Percentiles rank a stretch among this genome's conserved stretches.
These are phyloP conservation scores for Balaenoptera acutorostrata DNA, from an alignment of 2,113 vertebrate species.

Conservation along the genomic window DNA sequence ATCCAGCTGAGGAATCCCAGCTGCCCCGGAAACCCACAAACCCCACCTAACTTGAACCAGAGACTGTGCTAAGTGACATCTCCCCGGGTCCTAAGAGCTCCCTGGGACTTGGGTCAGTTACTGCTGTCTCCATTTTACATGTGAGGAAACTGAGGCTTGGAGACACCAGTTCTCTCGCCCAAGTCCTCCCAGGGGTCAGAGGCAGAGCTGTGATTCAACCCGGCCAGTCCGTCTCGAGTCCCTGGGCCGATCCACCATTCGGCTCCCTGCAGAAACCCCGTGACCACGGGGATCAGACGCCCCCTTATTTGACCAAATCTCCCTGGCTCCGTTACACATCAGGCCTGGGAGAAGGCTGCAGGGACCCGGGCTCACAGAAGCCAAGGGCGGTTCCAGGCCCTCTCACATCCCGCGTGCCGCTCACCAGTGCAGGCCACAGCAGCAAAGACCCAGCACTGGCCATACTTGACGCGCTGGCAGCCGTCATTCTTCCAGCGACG, in stretches of 20 bases:
- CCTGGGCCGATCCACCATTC: not conserved
- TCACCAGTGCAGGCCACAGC: conserved; percentile 93
- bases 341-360: not conserved
- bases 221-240: not conserved
- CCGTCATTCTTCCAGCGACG: conserved; percentile 82
- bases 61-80: not conserved
- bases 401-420: accelerated
- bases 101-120: not conserved
- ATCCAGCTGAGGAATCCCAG: not conserved
- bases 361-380: not conserved
- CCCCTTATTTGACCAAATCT: not conserved
- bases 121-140: not conserved
- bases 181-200: not conserved
- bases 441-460: conserved; percentile 99
- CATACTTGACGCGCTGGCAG: conserved; percentile 89
- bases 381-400: not conserved
- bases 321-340: not conserved
- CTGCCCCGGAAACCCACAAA: not conserved
- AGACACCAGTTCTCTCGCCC: not conserved
- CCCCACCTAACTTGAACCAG: not conserved
- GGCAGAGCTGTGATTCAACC: not conserved
- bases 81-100: not conserved
- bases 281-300: accelerated
- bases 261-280: not conserved
- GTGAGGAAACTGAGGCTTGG: not conserved